A percentile compares a stretch with the other conserved stretches of the same genome.
phyloP scores from a whole-genome alignment of 1,140 invertebrate species.

The Stegodyphus mimosarum region DNA sequence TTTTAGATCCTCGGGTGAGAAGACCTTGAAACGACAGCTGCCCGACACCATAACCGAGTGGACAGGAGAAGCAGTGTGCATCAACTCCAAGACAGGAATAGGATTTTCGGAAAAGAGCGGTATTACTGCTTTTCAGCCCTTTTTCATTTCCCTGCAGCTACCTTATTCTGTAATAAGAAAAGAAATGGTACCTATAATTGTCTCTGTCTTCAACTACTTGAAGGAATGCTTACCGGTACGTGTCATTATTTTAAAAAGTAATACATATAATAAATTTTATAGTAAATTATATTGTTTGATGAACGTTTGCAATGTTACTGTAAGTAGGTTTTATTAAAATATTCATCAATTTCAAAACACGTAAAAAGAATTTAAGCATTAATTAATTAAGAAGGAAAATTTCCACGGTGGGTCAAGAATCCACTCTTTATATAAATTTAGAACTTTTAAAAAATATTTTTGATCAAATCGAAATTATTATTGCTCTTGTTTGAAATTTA shows the following conservation, averaged over 20 bases:
- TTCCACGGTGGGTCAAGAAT: too few species aligned
- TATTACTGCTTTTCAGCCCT: conserved; percentile 78
- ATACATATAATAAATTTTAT: too few species aligned
- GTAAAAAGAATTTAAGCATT: too few species aligned
- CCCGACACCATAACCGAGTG: conserved; percentile 82
- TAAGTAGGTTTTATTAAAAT: too few species aligned
- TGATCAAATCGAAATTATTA: too few species aligned
- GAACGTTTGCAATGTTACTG: too few species aligned
- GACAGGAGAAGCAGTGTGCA: conserved; percentile 78
- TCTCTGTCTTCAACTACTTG: conserved; percentile 80
- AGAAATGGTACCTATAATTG: conserved; percentile 77
- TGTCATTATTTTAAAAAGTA: conserved; percentile 62
- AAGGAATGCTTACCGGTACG: conserved; percentile 74
- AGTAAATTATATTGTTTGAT: too few species aligned
- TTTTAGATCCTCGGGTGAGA: conserved; percentile 71
- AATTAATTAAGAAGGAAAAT: too few species aligned
- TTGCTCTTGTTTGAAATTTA: too few species aligned
- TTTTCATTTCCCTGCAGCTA: conserved; percentile 78
- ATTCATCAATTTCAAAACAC: too few species aligned
- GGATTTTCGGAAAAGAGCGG: conserved; percentile 73
- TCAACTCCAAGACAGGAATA: conserved; percentile 75
- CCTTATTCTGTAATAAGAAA: conserved; percentile 79
- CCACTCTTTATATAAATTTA: too few species aligned
- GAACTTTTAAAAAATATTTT: too few species aligned
- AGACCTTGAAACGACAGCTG: conserved; percentile 70